Percentiles rank a stretch among this genome's conserved stretches.
phyloP scores from a whole-genome alignment of 2,888 invertebrate species.

The Lasius platythorax region DNA sequence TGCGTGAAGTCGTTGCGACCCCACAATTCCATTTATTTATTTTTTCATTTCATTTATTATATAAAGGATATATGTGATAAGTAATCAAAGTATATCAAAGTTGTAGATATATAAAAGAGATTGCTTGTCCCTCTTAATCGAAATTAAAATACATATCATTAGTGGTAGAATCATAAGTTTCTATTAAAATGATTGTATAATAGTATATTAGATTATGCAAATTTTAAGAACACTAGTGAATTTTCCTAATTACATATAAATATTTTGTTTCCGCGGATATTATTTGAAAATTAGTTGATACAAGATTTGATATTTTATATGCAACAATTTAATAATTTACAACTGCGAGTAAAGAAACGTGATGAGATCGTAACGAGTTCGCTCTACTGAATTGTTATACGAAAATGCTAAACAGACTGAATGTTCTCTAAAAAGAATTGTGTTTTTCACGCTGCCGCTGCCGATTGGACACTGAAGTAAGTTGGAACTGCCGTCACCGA shows the following conservation, averaged over 20 bases:
- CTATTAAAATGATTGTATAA: not conserved
- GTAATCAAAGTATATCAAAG: not conserved
- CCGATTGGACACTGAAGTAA: constrained; percentile 81
- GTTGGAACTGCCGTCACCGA: constrained; percentile 82
- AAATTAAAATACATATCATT: not conserved
- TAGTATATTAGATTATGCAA: not conserved
- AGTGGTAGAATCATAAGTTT: not conserved
- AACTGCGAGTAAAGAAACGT: not conserved
- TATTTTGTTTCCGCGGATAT: not conserved
- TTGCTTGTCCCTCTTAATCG: not conserved
- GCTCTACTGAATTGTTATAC: constrained; percentile 11
- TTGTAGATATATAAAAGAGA: not conserved
- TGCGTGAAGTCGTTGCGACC: not conserved
- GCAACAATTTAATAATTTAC: not conserved
- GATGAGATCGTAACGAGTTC: not conserved
- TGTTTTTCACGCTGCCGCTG: constrained; percentile 79
- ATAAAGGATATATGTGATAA: not conserved
- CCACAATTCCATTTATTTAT: not conserved
- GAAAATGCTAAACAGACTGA: not conserved
- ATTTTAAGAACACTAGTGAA: not conserved
- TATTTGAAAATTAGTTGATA: not conserved
- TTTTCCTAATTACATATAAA: not conserved
- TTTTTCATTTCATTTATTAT: not conserved
- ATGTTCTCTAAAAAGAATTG: constrained; percentile 48
- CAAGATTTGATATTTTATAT: not conserved